Conservation (phyloP, 2,797 vertebrate genomes). For the Cichlasoma orientale region DNA sequence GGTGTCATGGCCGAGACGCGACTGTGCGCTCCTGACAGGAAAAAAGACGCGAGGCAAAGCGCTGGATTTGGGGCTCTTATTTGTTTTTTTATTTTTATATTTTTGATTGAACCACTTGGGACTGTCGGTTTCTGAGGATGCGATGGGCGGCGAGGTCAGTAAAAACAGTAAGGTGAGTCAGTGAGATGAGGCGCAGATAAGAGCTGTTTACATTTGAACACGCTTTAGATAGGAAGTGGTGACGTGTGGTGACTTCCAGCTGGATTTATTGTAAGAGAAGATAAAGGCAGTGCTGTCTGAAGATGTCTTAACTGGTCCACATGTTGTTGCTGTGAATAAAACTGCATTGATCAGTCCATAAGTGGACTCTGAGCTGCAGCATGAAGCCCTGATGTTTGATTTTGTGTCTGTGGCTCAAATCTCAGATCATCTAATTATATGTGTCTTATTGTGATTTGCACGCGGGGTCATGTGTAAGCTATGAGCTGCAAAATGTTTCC, state of each 20-base stretch:
- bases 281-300: background rate
- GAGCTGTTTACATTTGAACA: background rate
- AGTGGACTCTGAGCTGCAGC: constrained; percentile 11
- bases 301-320: background rate
- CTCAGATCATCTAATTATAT: background rate
- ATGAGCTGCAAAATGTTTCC: background rate
- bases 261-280: background rate
- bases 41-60: background rate
- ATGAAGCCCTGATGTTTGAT: background rate
- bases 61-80: background rate
- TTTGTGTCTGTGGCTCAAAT: background rate
- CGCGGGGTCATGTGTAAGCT: background rate
- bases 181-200: background rate
- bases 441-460: background rate
- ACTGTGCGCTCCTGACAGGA: background rate
- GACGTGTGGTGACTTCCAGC: background rate
- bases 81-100: too few relatives aligned
- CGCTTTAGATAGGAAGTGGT: background rate
- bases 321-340: background rate
- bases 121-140: constrained; percentile 3
- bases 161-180: constrained; percentile 63
- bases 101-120: background rate
- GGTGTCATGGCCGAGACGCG: background rate
- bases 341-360: constrained; percentile 21
- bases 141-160: constrained; percentile 63